Evolutionary conservation across 2,113 vertebrate species (phyloP), one percentile per base, ranked within the genome.

Genomic region (Hiodon tergisus): DNA sequence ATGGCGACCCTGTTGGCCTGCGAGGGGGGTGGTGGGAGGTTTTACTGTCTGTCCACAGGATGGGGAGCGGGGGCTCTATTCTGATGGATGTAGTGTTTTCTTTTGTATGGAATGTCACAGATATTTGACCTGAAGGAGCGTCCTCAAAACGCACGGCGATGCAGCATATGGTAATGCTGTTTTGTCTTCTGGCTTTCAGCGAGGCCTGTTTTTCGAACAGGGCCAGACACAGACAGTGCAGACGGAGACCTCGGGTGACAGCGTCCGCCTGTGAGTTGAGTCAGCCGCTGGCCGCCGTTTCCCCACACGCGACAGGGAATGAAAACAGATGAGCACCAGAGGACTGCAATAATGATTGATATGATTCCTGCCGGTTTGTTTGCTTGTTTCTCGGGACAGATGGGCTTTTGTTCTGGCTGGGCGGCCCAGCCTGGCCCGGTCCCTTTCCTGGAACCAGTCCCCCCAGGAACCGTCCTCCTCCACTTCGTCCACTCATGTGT

Each of bases 391-490:
- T 9, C 57, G 11, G 69, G 58, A 71, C 75, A 76, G 31, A 63
- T 47, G 59, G 68, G 75, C 63, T 59, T 67, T 66, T 71, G 61
- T 77, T 71, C 62, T 62, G 61, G 70, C 52, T 47, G 59, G 63
- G 8, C 58, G 69, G 55, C 69, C 76, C 10, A 51, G 10, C 5
- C 53, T 54, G 54, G 53, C 16, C 31, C 61, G 6, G 61, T 63
- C 61, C 51, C 72, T 53, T 65, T 73, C 60, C n/a, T 62, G 48
- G 47, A 62, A 62, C 55, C 51, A n/a, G 13, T 50, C n/a, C 68
- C 52, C 51, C 0, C 57, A 50, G 58, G 76, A 83, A 87, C 85
- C 83, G 73, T 83, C 50, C 48, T 48, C 82, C 81, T 16, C 59
- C 5, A 16, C 71, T 50, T 59, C 9, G 3, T 13, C 50, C 7